phyloP scores from a whole-genome alignment of 1,140 invertebrate genomes.

The Tachypleus tridentatus region DNA sequence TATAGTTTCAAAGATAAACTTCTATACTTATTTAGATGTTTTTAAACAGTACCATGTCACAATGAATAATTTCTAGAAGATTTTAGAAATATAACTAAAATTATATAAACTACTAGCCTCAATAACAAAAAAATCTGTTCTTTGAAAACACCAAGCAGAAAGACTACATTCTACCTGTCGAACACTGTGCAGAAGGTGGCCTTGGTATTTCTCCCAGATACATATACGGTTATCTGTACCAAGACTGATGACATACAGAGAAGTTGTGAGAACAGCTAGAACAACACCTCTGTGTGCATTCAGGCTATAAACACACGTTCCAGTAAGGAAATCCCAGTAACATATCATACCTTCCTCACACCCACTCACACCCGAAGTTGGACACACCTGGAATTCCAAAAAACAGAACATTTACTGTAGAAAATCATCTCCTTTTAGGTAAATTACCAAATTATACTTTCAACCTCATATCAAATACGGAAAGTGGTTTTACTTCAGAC shows the following conservation, averaged over 20 bases:
- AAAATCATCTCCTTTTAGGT: neutral
- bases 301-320: conserved; percentile 73
- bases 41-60: too few relatives aligned
- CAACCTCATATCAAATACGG: neutral
- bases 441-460: neutral
- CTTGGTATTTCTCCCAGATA: conserved; percentile 91
- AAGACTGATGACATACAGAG: conserved; percentile 81
- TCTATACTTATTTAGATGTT: too few relatives aligned
- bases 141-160: too few relatives aligned
- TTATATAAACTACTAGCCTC: too few relatives aligned
- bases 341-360: conserved; percentile 85
- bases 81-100: too few relatives aligned
- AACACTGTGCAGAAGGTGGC: conserved; percentile 71
- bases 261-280: conserved; percentile 68
- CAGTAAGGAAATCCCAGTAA: conserved; percentile 86
- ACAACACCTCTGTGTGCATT: conserved; percentile 80
- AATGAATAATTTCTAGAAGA: too few relatives aligned
- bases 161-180: conserved; percentile 41
- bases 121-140: too few relatives aligned
- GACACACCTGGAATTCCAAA: conserved; percentile 50
- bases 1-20: too few relatives aligned
- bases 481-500: neutral
- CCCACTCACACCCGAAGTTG: conserved; percentile 75
- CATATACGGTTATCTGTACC: conserved; percentile 82
- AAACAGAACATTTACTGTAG: conserved; percentile 5